Evolutionary conservation across 2,888 invertebrate genomes (phyloP).

Genomic region (Schrankia costaestrigalis): DNA sequence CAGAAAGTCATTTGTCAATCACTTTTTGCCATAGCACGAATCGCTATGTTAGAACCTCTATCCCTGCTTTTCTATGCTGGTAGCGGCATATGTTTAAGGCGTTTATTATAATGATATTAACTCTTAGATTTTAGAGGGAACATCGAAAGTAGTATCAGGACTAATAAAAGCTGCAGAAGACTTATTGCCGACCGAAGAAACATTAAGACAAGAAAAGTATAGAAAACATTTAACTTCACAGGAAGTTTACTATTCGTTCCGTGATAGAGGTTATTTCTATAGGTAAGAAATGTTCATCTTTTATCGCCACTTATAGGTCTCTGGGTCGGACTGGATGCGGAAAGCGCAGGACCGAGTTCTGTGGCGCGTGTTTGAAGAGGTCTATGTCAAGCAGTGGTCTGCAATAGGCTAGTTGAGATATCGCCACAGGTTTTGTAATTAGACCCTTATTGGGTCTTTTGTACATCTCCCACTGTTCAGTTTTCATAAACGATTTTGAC

Average conservation of each 20-base stretch:
- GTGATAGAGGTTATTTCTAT: conserved; percentile 31
- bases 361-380: no score
- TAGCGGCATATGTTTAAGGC: not conserved
- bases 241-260: conserved; percentile 32
- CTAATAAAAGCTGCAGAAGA: not conserved
- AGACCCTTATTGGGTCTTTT: no score
- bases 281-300: conserved; percentile 17
- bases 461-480: no score
- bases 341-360: not conserved
- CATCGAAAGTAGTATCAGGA: conserved; percentile 5
- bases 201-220: not conserved
- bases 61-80: not conserved
- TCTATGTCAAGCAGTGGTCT: no score
- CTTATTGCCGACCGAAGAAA: not conserved
- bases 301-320: not conserved
- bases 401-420: no score
- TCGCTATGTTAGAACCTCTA: not conserved
- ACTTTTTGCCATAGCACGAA: not conserved
- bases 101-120: not conserved
- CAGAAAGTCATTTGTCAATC: no score
- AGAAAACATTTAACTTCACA: conserved; percentile 11
- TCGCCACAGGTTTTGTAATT: no score
- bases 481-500: no score
- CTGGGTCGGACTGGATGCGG: not conserved
- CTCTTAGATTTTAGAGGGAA: conserved; percentile 5